These are phyloP conservation scores for Peromyscus polionotus DNA, from an alignment of 2,113 vertebrate species.

Conservation along the genomic window DNA sequence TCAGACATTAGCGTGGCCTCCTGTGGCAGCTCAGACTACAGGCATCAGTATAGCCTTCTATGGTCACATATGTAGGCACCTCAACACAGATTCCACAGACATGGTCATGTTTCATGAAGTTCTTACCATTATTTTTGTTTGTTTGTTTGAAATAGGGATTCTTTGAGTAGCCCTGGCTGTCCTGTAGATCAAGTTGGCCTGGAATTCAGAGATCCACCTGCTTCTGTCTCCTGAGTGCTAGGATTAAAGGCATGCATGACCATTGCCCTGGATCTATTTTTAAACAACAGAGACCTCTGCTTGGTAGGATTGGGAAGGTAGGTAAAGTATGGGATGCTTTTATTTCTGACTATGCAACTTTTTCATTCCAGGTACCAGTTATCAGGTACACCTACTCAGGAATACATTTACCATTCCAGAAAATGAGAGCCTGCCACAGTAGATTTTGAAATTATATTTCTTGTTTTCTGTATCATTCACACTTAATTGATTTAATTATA, in stretches of 20 bases:
- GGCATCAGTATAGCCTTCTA: not conserved
- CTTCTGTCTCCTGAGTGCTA: no score
- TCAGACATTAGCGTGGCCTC: not conserved
- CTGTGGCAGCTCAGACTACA: not conserved
- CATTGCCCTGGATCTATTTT: not conserved
- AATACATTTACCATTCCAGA: not conserved
- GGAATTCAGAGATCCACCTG: no score
- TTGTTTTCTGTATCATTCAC: not conserved
- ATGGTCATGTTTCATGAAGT: no score
- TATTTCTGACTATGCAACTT: not conserved
- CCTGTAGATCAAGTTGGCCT: no score
- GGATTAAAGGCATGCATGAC: no score
- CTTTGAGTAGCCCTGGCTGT: no score
- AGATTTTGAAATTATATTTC: not conserved
- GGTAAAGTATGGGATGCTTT: not conserved
- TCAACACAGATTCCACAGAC: no score
- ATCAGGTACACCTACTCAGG: not conserved
- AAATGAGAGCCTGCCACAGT: not conserved
- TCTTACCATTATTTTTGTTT: no score
- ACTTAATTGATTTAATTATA: conserved; percentile 53
- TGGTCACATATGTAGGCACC: no score
- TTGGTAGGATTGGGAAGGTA: no score
- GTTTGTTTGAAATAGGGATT: no score
- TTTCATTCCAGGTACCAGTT: conserved; percentile 58
- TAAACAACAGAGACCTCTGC: not conserved